These are phyloP conservation scores for Lepidotrigona ventralis DNA, from an alignment of 1,140 invertebrate species.

Conservation along the genomic window DNA sequence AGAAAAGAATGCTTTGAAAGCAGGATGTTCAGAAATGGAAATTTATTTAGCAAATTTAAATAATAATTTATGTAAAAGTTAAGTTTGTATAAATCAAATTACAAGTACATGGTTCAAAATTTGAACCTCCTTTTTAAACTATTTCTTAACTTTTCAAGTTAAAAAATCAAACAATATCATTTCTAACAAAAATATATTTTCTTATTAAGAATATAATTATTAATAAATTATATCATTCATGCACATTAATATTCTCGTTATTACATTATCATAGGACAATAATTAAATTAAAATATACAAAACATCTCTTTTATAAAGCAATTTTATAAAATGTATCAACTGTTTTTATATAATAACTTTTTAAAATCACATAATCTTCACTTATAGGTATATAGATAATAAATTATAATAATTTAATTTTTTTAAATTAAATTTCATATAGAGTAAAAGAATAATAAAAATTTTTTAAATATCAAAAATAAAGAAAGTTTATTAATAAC, in stretches of 20 bases:
- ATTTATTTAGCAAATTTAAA: slow-evolving; percentile 75
- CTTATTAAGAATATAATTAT: slow-evolving; percentile 8
- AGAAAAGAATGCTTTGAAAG: slow-evolving; percentile 87
- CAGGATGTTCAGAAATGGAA: slow-evolving; percentile 84
- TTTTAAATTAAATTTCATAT: background rate
- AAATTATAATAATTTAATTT: background rate
- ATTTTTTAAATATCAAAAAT: background rate
- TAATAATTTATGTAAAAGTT: slow-evolving; percentile 56
- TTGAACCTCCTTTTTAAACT: slow-evolving; percentile 2
- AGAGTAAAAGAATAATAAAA: background rate
- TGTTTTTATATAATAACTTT: background rate
- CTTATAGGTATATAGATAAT: background rate
- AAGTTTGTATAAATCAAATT: slow-evolving; percentile 40
- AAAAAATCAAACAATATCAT: slow-evolving; percentile 4
- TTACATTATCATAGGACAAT: slow-evolving; percentile 24
- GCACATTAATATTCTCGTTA: slow-evolving; percentile 4
- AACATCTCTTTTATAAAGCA: background rate
- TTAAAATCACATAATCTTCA: background rate
- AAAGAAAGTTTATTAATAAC: background rate
- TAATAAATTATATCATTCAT: slow-evolving; percentile 15
- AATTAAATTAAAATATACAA: slow-evolving; percentile 33
- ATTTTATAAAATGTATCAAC: background rate
- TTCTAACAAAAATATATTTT: slow-evolving; percentile 32
- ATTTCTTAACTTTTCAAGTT: background rate
- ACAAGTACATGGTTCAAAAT: background rate